Percentiles rank a stretch among this genome's conserved stretches.
Conservation (phyloP, 2,797 vertebrate species). For the Pseudopleuronectes americanus region DNA sequence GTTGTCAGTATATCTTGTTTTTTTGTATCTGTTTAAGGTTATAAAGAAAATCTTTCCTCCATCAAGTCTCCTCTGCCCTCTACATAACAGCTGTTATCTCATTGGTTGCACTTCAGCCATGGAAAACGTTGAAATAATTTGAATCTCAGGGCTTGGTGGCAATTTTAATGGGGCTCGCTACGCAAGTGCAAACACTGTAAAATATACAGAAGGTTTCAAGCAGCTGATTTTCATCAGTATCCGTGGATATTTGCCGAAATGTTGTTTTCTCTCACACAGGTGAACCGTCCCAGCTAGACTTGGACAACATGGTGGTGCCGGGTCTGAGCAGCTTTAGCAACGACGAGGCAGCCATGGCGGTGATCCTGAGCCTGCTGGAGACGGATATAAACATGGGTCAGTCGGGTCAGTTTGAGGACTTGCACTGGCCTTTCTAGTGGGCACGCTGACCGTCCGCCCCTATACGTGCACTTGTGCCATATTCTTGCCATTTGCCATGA, state of each 20-base stretch:
- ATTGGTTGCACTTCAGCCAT: no score
- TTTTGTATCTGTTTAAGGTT: no score
- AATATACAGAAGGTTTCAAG: no score
- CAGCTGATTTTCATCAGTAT: no score
- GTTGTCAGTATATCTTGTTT: no score
- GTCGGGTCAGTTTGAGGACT: conserved; percentile 91
- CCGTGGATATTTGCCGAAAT: background rate
- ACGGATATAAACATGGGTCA: conserved; percentile 93
- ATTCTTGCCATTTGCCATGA: conserved; percentile 29
- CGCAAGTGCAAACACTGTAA: no score
- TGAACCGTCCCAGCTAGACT: conserved; percentile 88
- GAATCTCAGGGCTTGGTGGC: no score
- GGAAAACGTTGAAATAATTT: no score
- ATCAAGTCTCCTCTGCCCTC: no score
- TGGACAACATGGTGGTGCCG: conserved; percentile 91
- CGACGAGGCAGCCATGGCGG: conserved; percentile 95
- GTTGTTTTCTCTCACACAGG: conserved; percentile 71
- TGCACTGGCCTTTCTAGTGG: conserved; percentile 90
- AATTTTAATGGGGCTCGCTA: no score
- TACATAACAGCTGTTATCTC: no score
- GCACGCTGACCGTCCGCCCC: background rate
- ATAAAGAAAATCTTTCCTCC: no score
- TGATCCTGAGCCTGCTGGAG: conserved; percentile 97
- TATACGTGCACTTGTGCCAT: conserved; percentile 22
- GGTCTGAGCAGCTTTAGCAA: conserved; percentile 93